Evolutionary conservation across 2,797 vertebrate genomes (phyloP), one percentile per base, ranked within the genome.

Genomic region (Phrynocephalus guinanensis): DNA sequence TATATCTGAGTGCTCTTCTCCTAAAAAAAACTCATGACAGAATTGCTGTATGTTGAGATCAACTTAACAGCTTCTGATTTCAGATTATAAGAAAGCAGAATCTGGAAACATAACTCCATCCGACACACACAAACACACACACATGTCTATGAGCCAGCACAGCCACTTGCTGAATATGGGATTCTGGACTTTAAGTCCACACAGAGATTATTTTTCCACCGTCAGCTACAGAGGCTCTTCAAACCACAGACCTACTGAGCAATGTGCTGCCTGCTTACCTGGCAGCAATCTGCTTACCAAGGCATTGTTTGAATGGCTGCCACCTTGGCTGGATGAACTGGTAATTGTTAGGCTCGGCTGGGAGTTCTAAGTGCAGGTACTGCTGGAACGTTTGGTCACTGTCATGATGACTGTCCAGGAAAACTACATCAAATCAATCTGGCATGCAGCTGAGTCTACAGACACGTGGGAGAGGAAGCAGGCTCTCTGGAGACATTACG

Each of bases 271-370:
- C 50, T 44, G 26, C 52, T 8, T 44, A 75, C 73, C 73, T 38
- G 38, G n/a, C 70, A 76, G 66, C 8, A 30, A 73, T 68, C 87
- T 75, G 73, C 48, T 66, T 63, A 73, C 71, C 66, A 76, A 3
- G 44, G 38, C 85, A 30, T 30, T 1, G 3, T 82, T 28, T 89
- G 87, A 88, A 89, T 76, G 71, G 80, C 77, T 84, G 38, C 56
- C 22, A 22, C 9, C 18, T 56, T 71, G 16, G 30, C 71, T 82
- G 67, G 85, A 44, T 16, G 30, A 11, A 66, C 24, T 68, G 38
- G 26, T 5, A 18, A 89, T 56, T 30, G 44, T 38, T 87, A 75
- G 89, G 70, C 82, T 82, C 70, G 15, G 78, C 22, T 60, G 68
- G 72, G 30, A 85, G 76, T 87, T 79, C 13, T 70, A 75, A 52